Conservation (phyloP, 2,888 invertebrate species). For the Carabus problematicus region DNA sequence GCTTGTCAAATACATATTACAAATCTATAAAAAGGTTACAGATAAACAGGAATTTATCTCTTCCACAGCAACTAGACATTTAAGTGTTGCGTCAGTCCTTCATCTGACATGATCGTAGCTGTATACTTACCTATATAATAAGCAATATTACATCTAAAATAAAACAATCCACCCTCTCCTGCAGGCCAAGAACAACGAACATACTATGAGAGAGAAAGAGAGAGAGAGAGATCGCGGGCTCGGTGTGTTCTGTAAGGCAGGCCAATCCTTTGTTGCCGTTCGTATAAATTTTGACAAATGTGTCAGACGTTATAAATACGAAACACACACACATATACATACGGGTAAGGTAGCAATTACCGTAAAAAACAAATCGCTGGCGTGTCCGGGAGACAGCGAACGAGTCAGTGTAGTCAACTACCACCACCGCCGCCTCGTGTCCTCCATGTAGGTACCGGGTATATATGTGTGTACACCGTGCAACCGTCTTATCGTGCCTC, state of each 20-base stretch:
- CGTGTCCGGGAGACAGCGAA: background rate
- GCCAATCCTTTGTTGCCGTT: conserved; percentile 23
- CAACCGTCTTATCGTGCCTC: conserved; percentile 37
- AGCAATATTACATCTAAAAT: no score
- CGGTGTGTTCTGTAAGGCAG: background rate
- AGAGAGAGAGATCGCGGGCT: conserved; percentile 1
- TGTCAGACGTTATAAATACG: conserved; percentile 41
- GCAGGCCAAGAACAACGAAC: background rate
- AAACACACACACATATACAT: conserved; percentile 34
- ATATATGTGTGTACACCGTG: conserved; percentile 22
- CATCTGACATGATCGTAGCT: no score
- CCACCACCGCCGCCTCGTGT: background rate
- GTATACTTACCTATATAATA: no score
- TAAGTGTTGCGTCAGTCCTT: no score
- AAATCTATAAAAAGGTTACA: no score
- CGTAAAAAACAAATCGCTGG: conserved; percentile 42
- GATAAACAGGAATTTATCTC: no score
- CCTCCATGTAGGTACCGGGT: background rate
- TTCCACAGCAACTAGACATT: no score
- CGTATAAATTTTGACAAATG: conserved; percentile 42
- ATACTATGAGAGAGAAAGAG: background rate
- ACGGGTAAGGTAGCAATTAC: conserved; percentile 42
- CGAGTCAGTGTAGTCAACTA: background rate
- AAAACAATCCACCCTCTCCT: no score
- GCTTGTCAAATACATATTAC: no score